Percentiles rank a stretch among this genome's conserved stretches.
phyloP scores from a whole-genome alignment of 2,888 invertebrate genomes.

The Chloromyia formosa region DNA sequence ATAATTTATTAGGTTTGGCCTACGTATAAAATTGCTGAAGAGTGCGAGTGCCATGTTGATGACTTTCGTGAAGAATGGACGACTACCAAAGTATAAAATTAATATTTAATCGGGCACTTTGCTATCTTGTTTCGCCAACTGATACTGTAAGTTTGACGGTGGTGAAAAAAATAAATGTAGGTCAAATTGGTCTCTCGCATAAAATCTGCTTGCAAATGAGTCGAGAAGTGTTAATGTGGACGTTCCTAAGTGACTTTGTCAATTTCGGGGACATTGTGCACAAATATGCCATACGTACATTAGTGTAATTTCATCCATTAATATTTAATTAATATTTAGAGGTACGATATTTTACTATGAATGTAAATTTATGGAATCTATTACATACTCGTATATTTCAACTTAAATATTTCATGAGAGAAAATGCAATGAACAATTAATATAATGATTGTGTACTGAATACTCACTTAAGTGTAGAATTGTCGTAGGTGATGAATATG shows the following conservation, averaged over 20 bases:
- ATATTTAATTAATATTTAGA: too few species aligned
- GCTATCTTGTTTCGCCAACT: neutral
- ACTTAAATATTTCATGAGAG: too few species aligned
- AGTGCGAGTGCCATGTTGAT: neutral
- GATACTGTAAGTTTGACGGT: neutral
- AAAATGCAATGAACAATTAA: too few species aligned
- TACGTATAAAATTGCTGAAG: neutral
- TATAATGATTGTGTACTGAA: too few species aligned
- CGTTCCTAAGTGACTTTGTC: neutral
- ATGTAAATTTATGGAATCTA: too few species aligned
- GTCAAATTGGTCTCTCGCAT: too few species aligned
- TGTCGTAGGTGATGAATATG: too few species aligned
- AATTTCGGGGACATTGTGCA: neutral
- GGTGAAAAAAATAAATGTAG: neutral
- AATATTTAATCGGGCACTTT: conserved; percentile 21
- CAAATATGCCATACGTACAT: too few species aligned
- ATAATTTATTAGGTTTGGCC: conserved; percentile 6
- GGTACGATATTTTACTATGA: too few species aligned
- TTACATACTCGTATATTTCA: too few species aligned
- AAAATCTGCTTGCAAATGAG: conserved; percentile 21
- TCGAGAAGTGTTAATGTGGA: neutral
- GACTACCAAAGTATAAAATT: neutral
- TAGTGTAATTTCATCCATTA: too few species aligned
- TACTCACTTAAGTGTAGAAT: too few species aligned
- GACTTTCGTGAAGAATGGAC: neutral